phyloP scores from a whole-genome alignment of 2,797 vertebrate genomes.

The Emydoidea blandingii region DNA sequence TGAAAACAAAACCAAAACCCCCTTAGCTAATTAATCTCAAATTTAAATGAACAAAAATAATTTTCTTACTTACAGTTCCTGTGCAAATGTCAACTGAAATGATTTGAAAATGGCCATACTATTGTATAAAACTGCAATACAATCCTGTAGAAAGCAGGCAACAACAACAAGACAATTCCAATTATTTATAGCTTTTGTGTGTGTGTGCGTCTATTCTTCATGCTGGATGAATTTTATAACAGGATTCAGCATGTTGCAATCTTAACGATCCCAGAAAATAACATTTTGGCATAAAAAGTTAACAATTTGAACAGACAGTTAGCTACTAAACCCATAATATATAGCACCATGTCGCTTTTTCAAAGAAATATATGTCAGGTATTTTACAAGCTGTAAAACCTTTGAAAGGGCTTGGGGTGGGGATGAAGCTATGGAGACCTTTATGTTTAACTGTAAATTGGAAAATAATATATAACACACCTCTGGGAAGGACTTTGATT shows the following conservation, averaged over 20 bases:
- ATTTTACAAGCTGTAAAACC: not conserved
- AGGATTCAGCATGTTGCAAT: not conserved
- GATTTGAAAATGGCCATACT: not conserved
- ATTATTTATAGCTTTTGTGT: not conserved
- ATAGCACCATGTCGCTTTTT: not conserved
- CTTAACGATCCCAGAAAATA: constrained; percentile 35
- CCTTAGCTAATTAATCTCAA: not conserved
- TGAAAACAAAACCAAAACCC: not conserved
- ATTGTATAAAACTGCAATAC: not conserved
- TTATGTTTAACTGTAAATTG: not conserved
- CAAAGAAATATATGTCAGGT: not conserved
- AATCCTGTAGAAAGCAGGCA: not conserved
- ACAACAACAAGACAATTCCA: not conserved
- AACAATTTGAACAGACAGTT: not conserved
- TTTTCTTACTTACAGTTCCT: not conserved
- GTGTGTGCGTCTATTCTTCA: not conserved
- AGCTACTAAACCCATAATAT: not conserved
- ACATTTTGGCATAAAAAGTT: constrained; percentile 22
- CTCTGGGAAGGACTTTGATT: not conserved
- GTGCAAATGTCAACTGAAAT: not conserved
- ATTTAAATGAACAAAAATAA: not conserved
- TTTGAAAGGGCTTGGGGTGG: not conserved
- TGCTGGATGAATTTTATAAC: not conserved
- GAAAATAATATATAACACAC: not conserved
- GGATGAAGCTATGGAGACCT: not conserved